phyloP scores from a whole-genome alignment of 2,113 vertebrate species.

The Dipodomys spectabilis region DNA sequence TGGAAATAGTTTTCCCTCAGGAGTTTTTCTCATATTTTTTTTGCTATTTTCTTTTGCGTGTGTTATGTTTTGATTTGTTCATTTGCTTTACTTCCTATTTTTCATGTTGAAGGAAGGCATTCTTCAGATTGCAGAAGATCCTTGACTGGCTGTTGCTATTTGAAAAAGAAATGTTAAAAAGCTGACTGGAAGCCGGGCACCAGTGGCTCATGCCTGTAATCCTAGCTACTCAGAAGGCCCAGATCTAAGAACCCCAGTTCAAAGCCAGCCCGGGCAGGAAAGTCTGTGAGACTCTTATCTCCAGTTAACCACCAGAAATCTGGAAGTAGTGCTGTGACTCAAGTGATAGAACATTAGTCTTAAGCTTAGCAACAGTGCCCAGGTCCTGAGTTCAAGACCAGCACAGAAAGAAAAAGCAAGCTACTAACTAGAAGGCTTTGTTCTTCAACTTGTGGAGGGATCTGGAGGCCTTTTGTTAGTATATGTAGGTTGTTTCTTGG shows the following conservation, averaged over 20 bases:
- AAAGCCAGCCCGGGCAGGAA: no score
- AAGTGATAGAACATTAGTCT: no score
- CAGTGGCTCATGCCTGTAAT: no score
- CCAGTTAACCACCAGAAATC: no score
- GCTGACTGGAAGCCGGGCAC: neutral
- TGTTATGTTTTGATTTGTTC: conserved; percentile 27
- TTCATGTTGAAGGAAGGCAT: conserved; percentile 27
- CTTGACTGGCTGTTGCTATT: conserved; percentile 23
- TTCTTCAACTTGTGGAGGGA: neutral
- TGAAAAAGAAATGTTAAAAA: conserved; percentile 48
- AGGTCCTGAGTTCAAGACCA: no score
- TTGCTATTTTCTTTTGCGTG: neutral
- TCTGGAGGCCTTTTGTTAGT: neutral
- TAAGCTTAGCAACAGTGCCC: no score
- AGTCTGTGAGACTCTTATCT: no score
- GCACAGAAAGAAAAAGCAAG: no score
- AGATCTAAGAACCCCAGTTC: no score
- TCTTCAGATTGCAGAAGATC: neutral
- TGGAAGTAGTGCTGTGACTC: no score
- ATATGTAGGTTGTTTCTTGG: neutral
- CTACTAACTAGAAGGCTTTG: no score
- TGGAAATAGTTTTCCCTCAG: conserved; percentile 5
- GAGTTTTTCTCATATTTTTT: neutral
- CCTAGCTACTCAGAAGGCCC: no score
- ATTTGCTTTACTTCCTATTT: conserved; percentile 28